phyloP scores from a whole-genome alignment of 1,140 invertebrate species.

The Aethina tumida region DNA sequence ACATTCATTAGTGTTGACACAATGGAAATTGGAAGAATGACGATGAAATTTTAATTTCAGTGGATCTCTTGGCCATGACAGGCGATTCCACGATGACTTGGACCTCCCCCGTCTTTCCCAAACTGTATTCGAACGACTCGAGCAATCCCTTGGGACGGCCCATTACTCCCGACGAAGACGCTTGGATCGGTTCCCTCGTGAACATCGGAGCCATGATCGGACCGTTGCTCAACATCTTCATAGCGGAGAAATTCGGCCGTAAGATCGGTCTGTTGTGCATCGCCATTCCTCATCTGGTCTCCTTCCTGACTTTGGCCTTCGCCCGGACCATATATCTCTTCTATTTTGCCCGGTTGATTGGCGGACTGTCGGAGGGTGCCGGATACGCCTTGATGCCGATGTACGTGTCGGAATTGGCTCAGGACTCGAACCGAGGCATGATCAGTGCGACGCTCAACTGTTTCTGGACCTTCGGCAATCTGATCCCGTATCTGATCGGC shows the following conservation, averaged over 20 bases:
- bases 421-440: slow-evolving; percentile 21
- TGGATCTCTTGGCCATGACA: slow-evolving; percentile 51
- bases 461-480: slow-evolving; percentile 15
- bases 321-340: slow-evolving; percentile 31
- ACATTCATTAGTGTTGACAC: no score
- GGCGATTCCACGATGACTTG: slow-evolving; percentile 57
- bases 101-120: slow-evolving; percentile 56
- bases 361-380: slow-evolving; percentile 36
- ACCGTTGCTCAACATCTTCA: slow-evolving; percentile 29
- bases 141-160: slow-evolving; percentile 26
- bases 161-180: slow-evolving; percentile 42
- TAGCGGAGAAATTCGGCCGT: slow-evolving; percentile 37
- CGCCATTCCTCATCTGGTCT: slow-evolving; percentile 33
- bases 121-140: slow-evolving; percentile 31
- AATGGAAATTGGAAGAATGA: no score
- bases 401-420: slow-evolving; percentile 42
- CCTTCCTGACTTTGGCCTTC: slow-evolving; percentile 33
- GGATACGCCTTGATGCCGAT: slow-evolving; percentile 39
- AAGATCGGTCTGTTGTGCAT: slow-evolving; percentile 34
- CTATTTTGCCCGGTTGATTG: slow-evolving; percentile 33
- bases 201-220: slow-evolving; percentile 63
- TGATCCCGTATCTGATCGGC: slow-evolving; percentile 46
- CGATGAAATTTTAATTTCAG: no score
- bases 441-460: slow-evolving; percentile 11
- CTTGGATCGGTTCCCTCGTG: slow-evolving; percentile 73